Evolutionary conservation across 2,888 invertebrate species (phyloP).

Genomic region (Caenorhabditis sinica): DNA sequence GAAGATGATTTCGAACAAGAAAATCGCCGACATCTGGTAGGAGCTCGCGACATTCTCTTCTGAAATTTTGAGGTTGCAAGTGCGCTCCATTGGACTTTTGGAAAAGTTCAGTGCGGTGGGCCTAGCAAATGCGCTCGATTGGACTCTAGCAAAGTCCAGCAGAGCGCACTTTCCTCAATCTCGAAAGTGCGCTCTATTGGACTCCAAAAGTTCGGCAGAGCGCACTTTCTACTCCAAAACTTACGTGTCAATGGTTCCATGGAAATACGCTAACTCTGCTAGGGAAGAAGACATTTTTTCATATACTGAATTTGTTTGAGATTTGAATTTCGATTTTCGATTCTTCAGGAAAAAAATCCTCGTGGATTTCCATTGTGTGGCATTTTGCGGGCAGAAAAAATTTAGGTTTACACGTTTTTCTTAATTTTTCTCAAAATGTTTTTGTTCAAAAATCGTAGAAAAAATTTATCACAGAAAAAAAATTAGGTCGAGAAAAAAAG

Average conservation of each 20-base stretch:
- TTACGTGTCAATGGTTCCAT: constrained; percentile 39
- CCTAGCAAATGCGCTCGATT: too few relatives aligned
- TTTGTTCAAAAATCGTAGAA: background rate
- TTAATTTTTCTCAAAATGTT: background rate
- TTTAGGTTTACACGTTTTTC: too few relatives aligned
- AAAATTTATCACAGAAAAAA: background rate
- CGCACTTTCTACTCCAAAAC: background rate
- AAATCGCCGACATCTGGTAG: constrained; percentile 2
- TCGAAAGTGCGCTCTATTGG: too few relatives aligned
- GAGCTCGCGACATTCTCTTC: constrained; percentile 2
- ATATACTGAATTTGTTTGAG: background rate
- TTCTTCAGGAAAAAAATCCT: too few relatives aligned
- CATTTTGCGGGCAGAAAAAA: too few relatives aligned
- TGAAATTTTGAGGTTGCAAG: background rate
- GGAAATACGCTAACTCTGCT: constrained; percentile 17
- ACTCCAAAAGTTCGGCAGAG: background rate
- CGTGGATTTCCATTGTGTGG: too few relatives aligned
- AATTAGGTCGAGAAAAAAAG: background rate
- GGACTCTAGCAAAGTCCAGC: too few relatives aligned
- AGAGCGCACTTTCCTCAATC: too few relatives aligned
- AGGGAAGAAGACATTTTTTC: background rate
- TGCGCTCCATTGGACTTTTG: too few relatives aligned
- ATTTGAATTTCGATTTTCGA: too few relatives aligned
- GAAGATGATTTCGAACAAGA: background rate
- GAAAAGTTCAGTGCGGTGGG: too few relatives aligned